These are phyloP conservation scores for Cebus imitator DNA, from an alignment of 2,113 vertebrate species.

Conservation along the genomic window DNA sequence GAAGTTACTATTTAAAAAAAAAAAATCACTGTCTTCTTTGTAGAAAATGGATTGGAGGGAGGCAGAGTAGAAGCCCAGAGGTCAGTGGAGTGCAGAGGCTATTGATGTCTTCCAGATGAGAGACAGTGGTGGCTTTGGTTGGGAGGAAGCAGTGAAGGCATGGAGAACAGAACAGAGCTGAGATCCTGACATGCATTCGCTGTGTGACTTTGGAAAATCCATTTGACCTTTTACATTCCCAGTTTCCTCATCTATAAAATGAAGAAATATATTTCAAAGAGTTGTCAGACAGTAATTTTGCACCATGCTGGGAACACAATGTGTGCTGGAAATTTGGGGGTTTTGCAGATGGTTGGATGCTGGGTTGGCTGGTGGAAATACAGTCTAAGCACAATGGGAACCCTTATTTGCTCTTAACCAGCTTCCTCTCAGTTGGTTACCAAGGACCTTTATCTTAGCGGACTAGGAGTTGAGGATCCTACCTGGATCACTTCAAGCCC, in stretches of 20 bases:
- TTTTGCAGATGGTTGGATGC: too few relatives aligned
- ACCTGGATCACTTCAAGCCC: neutral
- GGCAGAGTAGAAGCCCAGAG: neutral
- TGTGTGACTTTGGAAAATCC: neutral
- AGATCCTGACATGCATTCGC: neutral
- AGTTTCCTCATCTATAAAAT: neutral
- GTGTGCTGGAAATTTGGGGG: neutral
- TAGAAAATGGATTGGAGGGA: neutral
- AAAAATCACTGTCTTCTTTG: neutral
- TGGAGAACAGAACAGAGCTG: neutral
- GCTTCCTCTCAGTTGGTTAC: neutral
- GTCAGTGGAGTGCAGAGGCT: accelerated
- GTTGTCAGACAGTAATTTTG: neutral
- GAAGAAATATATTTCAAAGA: neutral
- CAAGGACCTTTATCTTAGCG: neutral
- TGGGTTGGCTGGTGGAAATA: neutral
- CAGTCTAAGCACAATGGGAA: neutral
- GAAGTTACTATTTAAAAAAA: neutral
- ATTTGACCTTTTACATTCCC: neutral
- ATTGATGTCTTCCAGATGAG: neutral
- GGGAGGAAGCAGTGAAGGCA: constrained; percentile 62
- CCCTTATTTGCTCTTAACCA: neutral
- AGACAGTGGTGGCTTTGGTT: neutral
- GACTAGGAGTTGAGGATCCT: neutral
- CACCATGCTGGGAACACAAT: neutral